A percentile compares a stretch with the other conserved stretches of the same genome.
phyloP scores from a whole-genome alignment of 1,140 invertebrate genomes.

The Hyposmocoma kahamanoa region DNA sequence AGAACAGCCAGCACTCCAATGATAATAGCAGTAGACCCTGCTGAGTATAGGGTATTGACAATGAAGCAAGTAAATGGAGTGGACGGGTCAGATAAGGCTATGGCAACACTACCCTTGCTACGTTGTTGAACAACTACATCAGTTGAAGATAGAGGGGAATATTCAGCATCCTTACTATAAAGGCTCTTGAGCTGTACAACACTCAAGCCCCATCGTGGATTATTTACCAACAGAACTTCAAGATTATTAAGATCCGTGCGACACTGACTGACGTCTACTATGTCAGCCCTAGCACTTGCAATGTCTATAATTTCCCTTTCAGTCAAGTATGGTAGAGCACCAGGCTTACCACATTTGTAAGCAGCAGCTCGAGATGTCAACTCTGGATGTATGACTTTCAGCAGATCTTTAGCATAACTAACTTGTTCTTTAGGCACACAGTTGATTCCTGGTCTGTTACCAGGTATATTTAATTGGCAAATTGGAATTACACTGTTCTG shows the following conservation, averaged over 20 bases:
- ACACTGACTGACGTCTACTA: slow-evolving; percentile 55
- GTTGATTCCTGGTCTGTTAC: slow-evolving; percentile 73
- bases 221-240: slow-evolving; percentile 79
- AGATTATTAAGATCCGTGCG: slow-evolving; percentile 77
- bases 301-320: slow-evolving; percentile 74
- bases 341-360: slow-evolving; percentile 74
- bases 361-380: slow-evolving; percentile 73
- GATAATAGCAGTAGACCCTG: slow-evolving; percentile 75
- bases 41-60: slow-evolving; percentile 76
- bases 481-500: slow-evolving; percentile 74
- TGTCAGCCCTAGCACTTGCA: slow-evolving; percentile 48
- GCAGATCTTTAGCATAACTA: slow-evolving; percentile 74
- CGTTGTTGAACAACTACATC: slow-evolving; percentile 73
- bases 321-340: slow-evolving; percentile 70
- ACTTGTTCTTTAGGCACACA: slow-evolving; percentile 76
- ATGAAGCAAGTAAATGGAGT: slow-evolving; percentile 80
- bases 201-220: slow-evolving; percentile 80
- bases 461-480: slow-evolving; percentile 65
- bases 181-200: slow-evolving; percentile 68
- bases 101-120: slow-evolving; percentile 68
- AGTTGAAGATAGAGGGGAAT: slow-evolving; percentile 37
- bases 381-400: slow-evolving; percentile 76
- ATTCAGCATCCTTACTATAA: slow-evolving; percentile 49
- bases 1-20: slow-evolving; percentile 50
- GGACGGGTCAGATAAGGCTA: slow-evolving; percentile 76